Base-by-base conservation (phyloP, 2,888 invertebrate genomes). In the Ectemnius cavifrons region DNA sequence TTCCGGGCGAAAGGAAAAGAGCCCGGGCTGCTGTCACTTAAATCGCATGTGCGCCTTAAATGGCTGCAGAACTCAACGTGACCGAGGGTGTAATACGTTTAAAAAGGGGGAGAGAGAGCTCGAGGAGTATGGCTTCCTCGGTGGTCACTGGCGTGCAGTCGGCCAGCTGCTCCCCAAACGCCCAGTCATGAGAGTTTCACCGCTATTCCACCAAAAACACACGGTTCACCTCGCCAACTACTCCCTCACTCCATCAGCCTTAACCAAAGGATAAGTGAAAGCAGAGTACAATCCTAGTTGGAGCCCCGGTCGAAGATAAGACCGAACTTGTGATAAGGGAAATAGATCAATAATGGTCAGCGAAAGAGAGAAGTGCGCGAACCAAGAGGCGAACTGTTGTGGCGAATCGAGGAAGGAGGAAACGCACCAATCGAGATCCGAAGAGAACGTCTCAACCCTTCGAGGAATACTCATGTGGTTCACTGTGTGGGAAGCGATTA, bases 61-160 rank as follows among this genome's bases (percentile, higher is more conserved):
- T 79, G 83, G 84, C 82, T 84, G 84, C 85, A 75, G 82, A 80
- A 85, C 83, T 83, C 84, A 84, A 87, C 85, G 85, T 85, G 86
- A 87, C 87, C 85, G 84, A 83, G 85, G 71, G 78, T 85, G 86
- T 90, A 89, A 89, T 90, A 88, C 86, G 84, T 86, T 90, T 89
- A 89, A 85, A 37, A 83, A 82, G 81, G 78, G 81, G 85, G 80
- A 80, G 81, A 73, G 82, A 6, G 37, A 37, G 37, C 37, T 11
- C 71, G 80, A 74, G 68, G 67, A 70, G 74, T 89, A 88, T 37
- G 89, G 89, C 89, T 89, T 89, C 89, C 76, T 71, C 70, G 70
- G 74, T 80, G 79, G 65, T 79, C 76, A 74, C 77, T 78, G 74
- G 73, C 76, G 75, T 72, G 72, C 76, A 81, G 86, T 82, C 65